Percentiles rank a stretch among this genome's conserved stretches.
Evolutionary conservation across 2,113 vertebrate species (phyloP).

Genomic region (Jaculus jaculus): DNA sequence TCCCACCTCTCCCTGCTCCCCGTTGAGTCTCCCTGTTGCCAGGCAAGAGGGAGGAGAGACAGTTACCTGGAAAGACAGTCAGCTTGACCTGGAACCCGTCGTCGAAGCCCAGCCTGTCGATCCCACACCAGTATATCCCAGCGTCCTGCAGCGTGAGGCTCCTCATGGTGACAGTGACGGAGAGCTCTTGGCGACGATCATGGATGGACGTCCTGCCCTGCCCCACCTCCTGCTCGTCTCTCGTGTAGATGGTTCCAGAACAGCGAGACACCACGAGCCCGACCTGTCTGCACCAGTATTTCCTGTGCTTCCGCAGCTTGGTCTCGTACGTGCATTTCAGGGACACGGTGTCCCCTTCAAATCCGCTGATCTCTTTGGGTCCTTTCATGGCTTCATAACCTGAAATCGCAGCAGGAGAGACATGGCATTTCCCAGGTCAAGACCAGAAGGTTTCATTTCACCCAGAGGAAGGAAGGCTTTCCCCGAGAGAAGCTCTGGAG

Average conservation of each 20-base stretch:
- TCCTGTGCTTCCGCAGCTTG: accelerated
- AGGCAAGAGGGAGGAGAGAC: background rate
- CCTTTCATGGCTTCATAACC: constrained; percentile 51
- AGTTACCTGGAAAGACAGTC: constrained; percentile 65
- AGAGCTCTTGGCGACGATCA: background rate
- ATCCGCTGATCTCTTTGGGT: constrained; percentile 31
- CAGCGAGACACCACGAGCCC: accelerated
- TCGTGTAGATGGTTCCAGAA: accelerated
- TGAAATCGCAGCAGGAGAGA: constrained; percentile 23
- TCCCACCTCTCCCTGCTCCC: background rate
- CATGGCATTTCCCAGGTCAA: background rate
- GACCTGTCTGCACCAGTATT: constrained; percentile 70
- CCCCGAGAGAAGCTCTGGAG: background rate
- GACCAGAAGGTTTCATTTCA: background rate
- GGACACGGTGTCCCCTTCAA: constrained; percentile 51
- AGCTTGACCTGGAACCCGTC: background rate
- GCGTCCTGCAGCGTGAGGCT: constrained; percentile 51
- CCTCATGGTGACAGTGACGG: constrained; percentile 60
- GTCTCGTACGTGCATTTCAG: constrained; percentile 55
- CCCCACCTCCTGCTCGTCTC: background rate
- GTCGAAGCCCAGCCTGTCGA: background rate
- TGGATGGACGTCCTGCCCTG: constrained; percentile 51
- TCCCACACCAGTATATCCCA: constrained; percentile 72
- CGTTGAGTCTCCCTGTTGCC: accelerated
- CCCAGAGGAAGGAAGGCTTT: background rate